Evolutionary conservation across 2,797 vertebrate genomes (phyloP).

Genomic region (Fistularia commersonii): DNA sequence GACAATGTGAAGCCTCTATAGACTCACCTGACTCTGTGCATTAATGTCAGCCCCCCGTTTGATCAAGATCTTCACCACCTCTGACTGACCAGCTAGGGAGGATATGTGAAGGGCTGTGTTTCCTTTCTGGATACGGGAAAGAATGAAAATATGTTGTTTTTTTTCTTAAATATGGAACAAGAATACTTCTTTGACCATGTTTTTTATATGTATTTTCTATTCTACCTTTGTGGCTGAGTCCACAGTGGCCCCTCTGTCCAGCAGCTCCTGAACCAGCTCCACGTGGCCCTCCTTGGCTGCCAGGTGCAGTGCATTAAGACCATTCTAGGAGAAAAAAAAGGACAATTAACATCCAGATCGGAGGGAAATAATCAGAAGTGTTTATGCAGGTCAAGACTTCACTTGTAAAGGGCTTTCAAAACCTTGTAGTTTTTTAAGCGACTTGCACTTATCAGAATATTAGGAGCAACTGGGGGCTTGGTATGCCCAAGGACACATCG

Average conservation of each 20-base stretch:
- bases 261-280: constrained; percentile 91
- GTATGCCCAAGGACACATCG: too few relatives aligned
- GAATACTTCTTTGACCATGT: background rate
- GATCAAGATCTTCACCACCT: constrained; percentile 91
- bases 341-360: constrained; percentile 9
- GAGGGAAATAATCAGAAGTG: background rate
- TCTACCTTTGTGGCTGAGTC: constrained; percentile 94
- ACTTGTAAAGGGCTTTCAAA: too few relatives aligned
- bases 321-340: constrained; percentile 81
- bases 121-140: constrained; percentile 82
- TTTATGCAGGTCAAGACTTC: background rate
- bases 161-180: background rate
- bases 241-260: constrained; percentile 89
- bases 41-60: constrained; percentile 95
- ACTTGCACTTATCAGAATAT: too few relatives aligned
- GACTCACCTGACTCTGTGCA: constrained; percentile 89
- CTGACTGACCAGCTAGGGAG: constrained; percentile 91
- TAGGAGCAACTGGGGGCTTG: too few relatives aligned
- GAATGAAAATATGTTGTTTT: background rate
- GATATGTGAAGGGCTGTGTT: constrained; percentile 97
- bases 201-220: background rate
- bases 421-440: too few relatives aligned
- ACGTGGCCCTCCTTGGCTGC: constrained; percentile 97
- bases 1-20: background rate
- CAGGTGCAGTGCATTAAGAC: constrained; percentile 95